Percentiles rank a stretch among this genome's conserved stretches.
phyloP scores from a whole-genome alignment of 1,140 invertebrate genomes.

The Drosophila tani region DNA sequence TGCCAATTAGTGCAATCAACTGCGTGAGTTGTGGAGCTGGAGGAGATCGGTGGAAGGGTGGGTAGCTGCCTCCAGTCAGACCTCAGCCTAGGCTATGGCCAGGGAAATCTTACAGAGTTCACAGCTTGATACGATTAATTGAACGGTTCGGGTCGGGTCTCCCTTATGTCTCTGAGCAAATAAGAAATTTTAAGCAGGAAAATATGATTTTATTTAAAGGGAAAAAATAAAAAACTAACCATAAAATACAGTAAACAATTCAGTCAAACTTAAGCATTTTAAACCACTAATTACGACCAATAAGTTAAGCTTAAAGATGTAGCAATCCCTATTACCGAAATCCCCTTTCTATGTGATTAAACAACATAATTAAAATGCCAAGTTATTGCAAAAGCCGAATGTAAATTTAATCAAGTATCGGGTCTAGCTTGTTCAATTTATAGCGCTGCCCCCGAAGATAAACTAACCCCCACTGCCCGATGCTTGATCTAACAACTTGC shows the following conservation, averaged over 20 bases:
- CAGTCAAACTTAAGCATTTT: not conserved
- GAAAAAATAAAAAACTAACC: not conserved
- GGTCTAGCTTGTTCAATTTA: constrained; percentile 32
- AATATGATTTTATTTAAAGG: not conserved
- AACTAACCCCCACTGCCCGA: not conserved
- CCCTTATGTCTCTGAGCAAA: no score
- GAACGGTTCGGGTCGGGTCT: not conserved
- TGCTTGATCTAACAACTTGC: constrained; percentile 37
- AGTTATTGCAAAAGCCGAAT: constrained; percentile 33
- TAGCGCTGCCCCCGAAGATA: constrained; percentile 12
- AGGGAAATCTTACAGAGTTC: constrained; percentile 73
- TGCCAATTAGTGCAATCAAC: constrained; percentile 78
- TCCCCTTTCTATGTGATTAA: constrained; percentile 11
- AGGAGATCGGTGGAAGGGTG: not conserved
- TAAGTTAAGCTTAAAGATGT: not conserved
- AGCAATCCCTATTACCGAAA: not conserved
- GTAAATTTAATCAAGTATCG: constrained; percentile 41
- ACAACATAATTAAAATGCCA: constrained; percentile 44
- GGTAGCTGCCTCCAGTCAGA: not conserved
- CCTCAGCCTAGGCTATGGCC: constrained; percentile 12
- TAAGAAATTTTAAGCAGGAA: not conserved
- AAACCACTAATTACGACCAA: not conserved
- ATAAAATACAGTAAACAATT: not conserved
- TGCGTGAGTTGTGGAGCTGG: constrained; percentile 5
- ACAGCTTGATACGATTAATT: constrained; percentile 75